These are phyloP conservation scores for Blera fallax DNA, from an alignment of 2,888 invertebrate genomes.

Conservation along the genomic window DNA sequence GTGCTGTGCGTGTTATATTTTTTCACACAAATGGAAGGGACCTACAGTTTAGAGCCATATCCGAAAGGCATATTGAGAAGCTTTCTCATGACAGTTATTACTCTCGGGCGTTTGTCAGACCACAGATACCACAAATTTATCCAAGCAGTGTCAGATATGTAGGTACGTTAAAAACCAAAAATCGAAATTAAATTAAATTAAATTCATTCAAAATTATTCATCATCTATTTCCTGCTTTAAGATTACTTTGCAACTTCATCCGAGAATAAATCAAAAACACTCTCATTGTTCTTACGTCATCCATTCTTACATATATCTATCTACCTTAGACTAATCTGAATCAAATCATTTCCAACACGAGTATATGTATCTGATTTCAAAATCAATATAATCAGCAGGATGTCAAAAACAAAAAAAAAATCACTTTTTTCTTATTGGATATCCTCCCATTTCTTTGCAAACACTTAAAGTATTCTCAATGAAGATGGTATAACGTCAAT, in stretches of 20 bases:
- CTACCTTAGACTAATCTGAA: constrained; percentile 17
- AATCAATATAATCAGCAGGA: constrained; percentile 51
- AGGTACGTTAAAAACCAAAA: not conserved
- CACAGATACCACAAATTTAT: not conserved
- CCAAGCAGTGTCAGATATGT: not conserved
- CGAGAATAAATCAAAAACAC: constrained; percentile 13
- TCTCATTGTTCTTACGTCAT: constrained; percentile 39
- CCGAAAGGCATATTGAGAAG: too few species aligned
- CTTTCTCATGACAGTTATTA: too few species aligned
- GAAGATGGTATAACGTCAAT: constrained; percentile 21
- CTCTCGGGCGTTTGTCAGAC: too few species aligned
- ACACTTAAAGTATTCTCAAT: constrained; percentile 33
- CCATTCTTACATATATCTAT: constrained; percentile 37
- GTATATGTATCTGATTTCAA: constrained; percentile 1
- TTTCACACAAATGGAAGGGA: too few species aligned
- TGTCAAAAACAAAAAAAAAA: not conserved
- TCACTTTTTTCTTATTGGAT: not conserved
- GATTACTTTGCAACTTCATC: not conserved
- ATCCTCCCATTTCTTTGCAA: constrained; percentile 9
- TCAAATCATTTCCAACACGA: constrained; percentile 32
- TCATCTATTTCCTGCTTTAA: constrained; percentile 25
- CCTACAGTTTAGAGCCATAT: too few species aligned
- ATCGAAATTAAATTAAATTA: not conserved
- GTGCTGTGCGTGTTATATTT: too few species aligned
- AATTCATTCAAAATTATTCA: not conserved